Conservation (phyloP, 2,113 vertebrate species). For the Grammomys surdaster region DNA sequence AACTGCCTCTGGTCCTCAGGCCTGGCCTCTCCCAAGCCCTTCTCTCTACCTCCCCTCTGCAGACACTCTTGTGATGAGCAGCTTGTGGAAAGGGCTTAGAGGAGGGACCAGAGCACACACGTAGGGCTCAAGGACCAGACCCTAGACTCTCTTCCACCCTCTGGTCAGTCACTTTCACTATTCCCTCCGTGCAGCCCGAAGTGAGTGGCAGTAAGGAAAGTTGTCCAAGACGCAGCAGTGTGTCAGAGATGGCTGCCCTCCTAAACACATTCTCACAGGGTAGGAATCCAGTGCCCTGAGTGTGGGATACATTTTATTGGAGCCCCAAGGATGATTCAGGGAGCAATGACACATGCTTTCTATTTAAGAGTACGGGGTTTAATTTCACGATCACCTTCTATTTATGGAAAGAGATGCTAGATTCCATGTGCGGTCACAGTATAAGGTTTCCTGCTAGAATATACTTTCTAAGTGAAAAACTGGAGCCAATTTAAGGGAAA, state of each 20-base stretch:
- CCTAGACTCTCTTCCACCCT: not conserved
- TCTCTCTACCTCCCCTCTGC: not conserved
- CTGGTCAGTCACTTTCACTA: not conserved
- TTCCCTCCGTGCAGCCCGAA: not conserved
- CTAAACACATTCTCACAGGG: not conserved
- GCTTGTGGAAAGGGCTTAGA: not conserved
- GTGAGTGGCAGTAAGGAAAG: not conserved
- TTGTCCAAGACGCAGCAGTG: not conserved
- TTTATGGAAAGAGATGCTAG: constrained; percentile 17
- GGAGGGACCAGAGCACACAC: not conserved
- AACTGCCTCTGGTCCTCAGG: not conserved
- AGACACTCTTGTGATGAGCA: not conserved
- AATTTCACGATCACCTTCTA: constrained; percentile 48
- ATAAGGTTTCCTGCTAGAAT: constrained; percentile 56
- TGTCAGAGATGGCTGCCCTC: not conserved
- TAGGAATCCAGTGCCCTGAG: not conserved
- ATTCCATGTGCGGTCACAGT: not conserved
- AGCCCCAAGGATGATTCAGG: not conserved
- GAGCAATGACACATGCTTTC: not conserved
- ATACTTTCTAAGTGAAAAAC: constrained; percentile 61
- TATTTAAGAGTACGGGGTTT: constrained; percentile 43
- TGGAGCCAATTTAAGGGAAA: not conserved
- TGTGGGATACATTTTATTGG: not conserved
- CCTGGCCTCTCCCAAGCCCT: not conserved
- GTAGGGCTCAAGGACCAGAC: not conserved